Evolutionary conservation across 2,888 invertebrate species (phyloP), one percentile per base, ranked within the genome.

Genomic region (Mesoligia furuncula): DNA sequence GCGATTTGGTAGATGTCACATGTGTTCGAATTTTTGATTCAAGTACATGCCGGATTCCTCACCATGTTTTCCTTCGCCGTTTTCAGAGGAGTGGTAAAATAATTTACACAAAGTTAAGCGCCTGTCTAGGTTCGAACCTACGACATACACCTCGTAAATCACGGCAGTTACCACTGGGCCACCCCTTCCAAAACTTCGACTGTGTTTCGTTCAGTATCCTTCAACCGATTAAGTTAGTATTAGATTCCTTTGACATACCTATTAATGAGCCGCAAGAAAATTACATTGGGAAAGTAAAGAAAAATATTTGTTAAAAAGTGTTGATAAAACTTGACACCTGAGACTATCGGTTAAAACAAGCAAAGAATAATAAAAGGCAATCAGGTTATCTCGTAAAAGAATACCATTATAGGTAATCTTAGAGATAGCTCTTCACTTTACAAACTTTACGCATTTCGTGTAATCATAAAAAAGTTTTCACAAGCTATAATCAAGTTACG

Each of bases 401-500:
- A 59, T 27, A 68, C 48, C 45, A 71, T 45, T 81, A 45, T 64
- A 11, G n/a, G n/a, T 51, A 71, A 71, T 73, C 62, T 64, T 31
- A 17, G 27, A 74, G 31, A 39, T 67, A 79, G 61, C 70, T 80
- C 70, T 68, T 61, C 59, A 64, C 51, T 73, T 74, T 65, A 20
- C 42, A 45, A 84, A 75, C 80, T 80, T 84, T 70, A 79, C 76
- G 64, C 77, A 81, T 82, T 83, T 66, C 61, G 62, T 72, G 70
- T 84, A 77, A 69, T 85, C 78, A 72, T 77, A 81, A 87, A 79
- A 83, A 85, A 85, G 69, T 79, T 86, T 76, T 73, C 59, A 84
- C 81, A 84, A 85, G 65, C 78, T 77, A 79, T 88, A 87, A 89
- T 85, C 85, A 83, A 88, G 82, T 89, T 87, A 79, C 84, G 85